Base-by-base conservation (phyloP, 2,888 invertebrate genomes). In the Lasioglossum figueresi region DNA sequence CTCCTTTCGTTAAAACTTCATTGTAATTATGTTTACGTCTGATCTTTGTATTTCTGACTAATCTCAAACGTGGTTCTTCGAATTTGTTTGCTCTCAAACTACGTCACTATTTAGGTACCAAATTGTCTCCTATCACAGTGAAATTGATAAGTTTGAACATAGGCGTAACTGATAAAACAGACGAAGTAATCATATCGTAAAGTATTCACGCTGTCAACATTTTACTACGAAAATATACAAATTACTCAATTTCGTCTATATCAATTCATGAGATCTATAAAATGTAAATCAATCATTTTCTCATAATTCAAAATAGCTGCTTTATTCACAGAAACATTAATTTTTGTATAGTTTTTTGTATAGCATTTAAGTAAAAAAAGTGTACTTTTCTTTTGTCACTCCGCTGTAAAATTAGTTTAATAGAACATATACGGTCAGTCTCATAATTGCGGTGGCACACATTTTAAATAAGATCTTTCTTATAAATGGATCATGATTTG, bases 1-100 rank as follows among this genome's bases (percentile, higher is more conserved):
- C 82, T 78, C 80, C 31, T 86, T 82, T 70, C 71, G 43, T n/a
- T 14, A 23, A 63, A 76, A 76, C 70, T 76, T 76, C 73, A 73
- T 78, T 76, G 31, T 80, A 70, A 23, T 31, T 45, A 31, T 80
- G 76, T 86, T 82, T 76, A 70, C 74, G 48, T 70, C 63, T 34
- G 70, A 45, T 63, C 16, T 45, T 70, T 59, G 48, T 23, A 52
- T 70, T 75, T 63, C 59, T 43, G n/a, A 73, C 12, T 74, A 82
- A 81, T 70, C 63, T 66, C 8, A 68, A n/a, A 12, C n/a, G 4
- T 16, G 23, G 23, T 52, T 40, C 34, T 16, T 43, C 56, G 14
- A 27, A 27, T 34, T 56, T 56, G 78, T 79, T 74, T 76, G 14
- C 12, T 37, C 27, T 12, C 63, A 66, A 79, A 34, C 68, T 14